A percentile compares a stretch with the other conserved stretches of the same genome.
phyloP scores from a whole-genome alignment of 2,797 vertebrate genomes.

The Sarcoramphus papa region DNA sequence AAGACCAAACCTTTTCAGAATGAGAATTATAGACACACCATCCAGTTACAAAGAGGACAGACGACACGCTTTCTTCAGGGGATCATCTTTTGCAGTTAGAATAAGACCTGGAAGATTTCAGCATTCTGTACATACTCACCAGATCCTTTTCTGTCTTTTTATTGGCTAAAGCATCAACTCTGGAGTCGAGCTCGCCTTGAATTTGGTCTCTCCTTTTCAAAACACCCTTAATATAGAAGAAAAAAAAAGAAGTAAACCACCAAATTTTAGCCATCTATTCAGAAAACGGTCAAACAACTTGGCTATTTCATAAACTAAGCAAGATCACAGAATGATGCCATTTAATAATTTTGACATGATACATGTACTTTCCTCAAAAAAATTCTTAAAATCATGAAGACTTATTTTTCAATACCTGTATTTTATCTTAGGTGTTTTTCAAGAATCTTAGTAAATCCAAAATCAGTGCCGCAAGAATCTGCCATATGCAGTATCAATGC shows the following conservation, averaged over 20 bases:
- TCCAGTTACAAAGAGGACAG: neutral
- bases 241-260: neutral
- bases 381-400: neutral
- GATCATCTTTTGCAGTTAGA: neutral
- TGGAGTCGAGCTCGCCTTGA: conserved; percentile 88
- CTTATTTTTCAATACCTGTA: neutral
- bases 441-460: neutral
- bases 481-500: neutral
- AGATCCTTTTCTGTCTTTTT: conserved; percentile 81
- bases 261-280: neutral
- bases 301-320: neutral
- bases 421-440: neutral
- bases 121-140: conserved; percentile 74
- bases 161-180: conserved; percentile 79
- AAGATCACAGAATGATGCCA: neutral
- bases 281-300: neutral
- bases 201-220: conserved; percentile 93
- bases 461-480: neutral
- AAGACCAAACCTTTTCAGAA: neutral
- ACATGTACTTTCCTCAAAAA: neutral
- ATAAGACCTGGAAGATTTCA: neutral
- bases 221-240: conserved; percentile 77
- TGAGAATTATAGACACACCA: neutral
- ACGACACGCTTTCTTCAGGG: neutral
- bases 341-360: neutral